Conservation (phyloP, 2,888 invertebrate species). For the Caenorhabditis wallacei region DNA sequence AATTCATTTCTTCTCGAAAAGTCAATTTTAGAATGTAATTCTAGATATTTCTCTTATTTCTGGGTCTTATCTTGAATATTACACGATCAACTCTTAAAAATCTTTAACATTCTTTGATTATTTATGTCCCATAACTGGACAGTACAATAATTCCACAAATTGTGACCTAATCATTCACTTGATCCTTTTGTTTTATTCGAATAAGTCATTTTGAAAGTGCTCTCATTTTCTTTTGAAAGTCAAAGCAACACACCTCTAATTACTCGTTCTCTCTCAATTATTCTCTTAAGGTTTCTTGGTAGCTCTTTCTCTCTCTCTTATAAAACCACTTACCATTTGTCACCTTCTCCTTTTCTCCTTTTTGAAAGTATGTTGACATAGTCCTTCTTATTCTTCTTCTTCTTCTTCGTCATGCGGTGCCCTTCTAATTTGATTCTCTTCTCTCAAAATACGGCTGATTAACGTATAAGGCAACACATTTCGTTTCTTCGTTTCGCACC, state of each 20-base stretch:
- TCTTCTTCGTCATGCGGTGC: constrained; percentile 37
- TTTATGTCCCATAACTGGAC: too few species aligned
- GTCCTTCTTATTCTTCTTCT: constrained; percentile 20
- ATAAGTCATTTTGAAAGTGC: constrained; percentile 28
- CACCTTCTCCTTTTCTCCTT: constrained; percentile 30
- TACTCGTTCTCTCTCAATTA: constrained; percentile 22
- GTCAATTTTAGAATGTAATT: too few species aligned
- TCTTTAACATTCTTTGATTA: too few species aligned
- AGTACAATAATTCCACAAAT: too few species aligned
- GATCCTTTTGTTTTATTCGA: constrained; percentile 35
- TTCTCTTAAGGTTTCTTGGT: constrained; percentile 22
- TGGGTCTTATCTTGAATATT: too few species aligned
- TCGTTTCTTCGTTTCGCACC: constrained; percentile 36
- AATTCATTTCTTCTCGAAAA: too few species aligned
- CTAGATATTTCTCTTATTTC: too few species aligned
- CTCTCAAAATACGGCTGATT: constrained; percentile 58
- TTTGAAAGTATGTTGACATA: constrained; percentile 43
- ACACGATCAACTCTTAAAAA: too few species aligned
- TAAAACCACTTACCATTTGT: constrained; percentile 55
- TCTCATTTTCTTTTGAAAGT: constrained; percentile 14
- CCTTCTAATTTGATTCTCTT: constrained; percentile 56
- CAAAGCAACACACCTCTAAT: constrained; percentile 42
- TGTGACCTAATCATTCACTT: background rate
- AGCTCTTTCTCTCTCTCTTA: background rate
- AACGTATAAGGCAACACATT: constrained; percentile 26